Evolutionary conservation across 2,888 invertebrate species (phyloP), one percentile per base, ranked within the genome.

Genomic region (Zootermopsis nevadensis): DNA sequence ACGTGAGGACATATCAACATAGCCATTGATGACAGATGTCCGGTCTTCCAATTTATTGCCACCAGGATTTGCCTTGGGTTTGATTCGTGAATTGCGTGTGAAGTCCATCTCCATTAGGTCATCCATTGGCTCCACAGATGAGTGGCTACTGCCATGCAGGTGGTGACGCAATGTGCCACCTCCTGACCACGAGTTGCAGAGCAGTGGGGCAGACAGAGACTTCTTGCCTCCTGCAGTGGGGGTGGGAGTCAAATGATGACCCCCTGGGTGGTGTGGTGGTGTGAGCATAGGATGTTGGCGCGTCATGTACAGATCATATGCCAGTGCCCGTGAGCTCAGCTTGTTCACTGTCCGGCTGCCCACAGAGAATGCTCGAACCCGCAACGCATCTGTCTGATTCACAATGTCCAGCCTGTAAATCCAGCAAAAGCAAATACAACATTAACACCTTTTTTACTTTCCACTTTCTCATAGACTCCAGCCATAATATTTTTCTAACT

Each of bases 21-120:
- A 91, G 85, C 91, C 91, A 87, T 91, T 91, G 10, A 88, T 87
- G 19, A 79, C 77, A 33, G 83, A 77, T 19, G 80, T 35, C 12
- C 30, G 35, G 33, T 84, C 53, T 38, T 83, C 31, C 33, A 66
- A 53, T 60, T 83, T 77, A 30, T 35, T 38, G 53, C 60, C 35
- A 4, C 33, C 33, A 35, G 15, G 53, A 33, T 76, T 27, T n/a
- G 76, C 53, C 60, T 83, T 81, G 48, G 81, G 81, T 27, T 31
- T 81, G 19, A 33, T 15, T n/a, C 53, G 24, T n/a, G 80, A 38
- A 42, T 83, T 81, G 86, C 90, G 91, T 0, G 93, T 92, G 87
- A 94, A 95, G 88, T 95, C 95, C 86, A 97, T 92, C 90, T 96
- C 95, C 95, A 97, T 96, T 86, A 96, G 91, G 90, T 97, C 95